These are phyloP conservation scores for Globodera ellingtonae DNA, from an alignment of 1,140 invertebrate species.

Conservation along the genomic window DNA sequence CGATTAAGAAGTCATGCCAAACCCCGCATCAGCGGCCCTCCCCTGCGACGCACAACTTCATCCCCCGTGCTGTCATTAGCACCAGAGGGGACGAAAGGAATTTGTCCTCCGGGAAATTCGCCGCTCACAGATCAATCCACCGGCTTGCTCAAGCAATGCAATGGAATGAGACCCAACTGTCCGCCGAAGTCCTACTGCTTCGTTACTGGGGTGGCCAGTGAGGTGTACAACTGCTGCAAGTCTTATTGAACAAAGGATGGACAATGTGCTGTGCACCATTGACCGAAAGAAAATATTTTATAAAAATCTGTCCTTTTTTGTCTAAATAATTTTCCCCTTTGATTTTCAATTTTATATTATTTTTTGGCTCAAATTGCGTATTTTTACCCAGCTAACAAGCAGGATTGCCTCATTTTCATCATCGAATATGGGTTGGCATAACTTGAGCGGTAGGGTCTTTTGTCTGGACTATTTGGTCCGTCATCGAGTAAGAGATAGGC, in stretches of 20 bases:
- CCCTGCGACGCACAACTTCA: constrained; percentile 50
- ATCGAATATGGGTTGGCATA: no score
- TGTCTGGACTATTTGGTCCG: no score
- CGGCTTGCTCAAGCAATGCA: constrained; percentile 56
- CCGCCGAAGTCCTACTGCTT: constrained; percentile 64
- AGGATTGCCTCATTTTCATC: no score
- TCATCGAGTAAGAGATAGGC: no score
- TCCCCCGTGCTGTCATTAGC: constrained; percentile 28
- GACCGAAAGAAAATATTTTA: no score
- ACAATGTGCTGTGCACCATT: neutral
- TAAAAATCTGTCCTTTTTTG: no score
- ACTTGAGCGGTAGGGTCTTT: no score
- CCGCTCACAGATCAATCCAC: constrained; percentile 44
- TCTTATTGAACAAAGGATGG: constrained; percentile 19
- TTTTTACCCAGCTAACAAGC: no score
- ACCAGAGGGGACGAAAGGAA: constrained; percentile 33
- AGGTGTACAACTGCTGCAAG: constrained; percentile 61
- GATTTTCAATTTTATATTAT: no score
- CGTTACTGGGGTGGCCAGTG: constrained; percentile 62
- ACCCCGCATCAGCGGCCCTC: constrained; percentile 33
- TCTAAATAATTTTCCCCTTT: no score
- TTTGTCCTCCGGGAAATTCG: constrained; percentile 62
- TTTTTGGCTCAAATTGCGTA: no score
- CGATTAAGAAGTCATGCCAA: neutral
- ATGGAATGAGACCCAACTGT: constrained; percentile 61